Base-by-base conservation (phyloP, 2,888 invertebrate species). In the Seira musarum region DNA sequence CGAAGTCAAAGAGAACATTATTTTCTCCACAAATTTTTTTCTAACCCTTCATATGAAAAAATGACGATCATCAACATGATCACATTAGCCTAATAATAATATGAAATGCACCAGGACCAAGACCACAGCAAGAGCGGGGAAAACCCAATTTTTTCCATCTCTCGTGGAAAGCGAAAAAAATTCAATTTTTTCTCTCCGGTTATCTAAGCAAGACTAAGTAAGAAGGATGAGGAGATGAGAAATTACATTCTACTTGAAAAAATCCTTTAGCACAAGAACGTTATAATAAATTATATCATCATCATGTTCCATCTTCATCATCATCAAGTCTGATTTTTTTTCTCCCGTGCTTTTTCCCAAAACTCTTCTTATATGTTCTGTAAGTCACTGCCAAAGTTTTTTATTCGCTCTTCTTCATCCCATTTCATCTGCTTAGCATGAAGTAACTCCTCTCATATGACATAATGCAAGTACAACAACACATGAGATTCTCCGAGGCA, bases 61-160 rank as follows among this genome's bases (percentile, higher is more conserved):
- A 40, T 40, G 40, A 13, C 13, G 40, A n/a, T 57, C 15, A 8
- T 57, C 57, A 57, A 17, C 57, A 57, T 57, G 57, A 57, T 57
- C 57, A 57, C 17, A 57, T 57, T 57, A 57, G 57, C 57, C 57
- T 57, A 57, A 57, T 57, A 57, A 57, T 57, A 10, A 57, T 57
- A 57, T 17, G 57, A 57, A 57, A 57, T 57, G 57, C n/a, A 57
- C 57, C 57, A 40, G 13, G 6, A 40, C 40, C 40, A 57, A 10
- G 57, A 57, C n/a, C 57, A 57, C 57, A 40, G 40, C 5, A 57
- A n/a, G n/a, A n/a, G n/a, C n/a, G 17, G 57, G 57, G 57, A 57
- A 57, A 57, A 57, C 57, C 57, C 57, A 57, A n/a, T n/a, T 57
- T 57, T 57, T 57, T 57, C n/a, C n/a, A n/a, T n/a, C n/a, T n/a